Percentiles rank a stretch among this genome's conserved stretches.
Evolutionary conservation across 2,113 vertebrate species (phyloP).

Genomic region (Dipodomys merriami): DNA sequence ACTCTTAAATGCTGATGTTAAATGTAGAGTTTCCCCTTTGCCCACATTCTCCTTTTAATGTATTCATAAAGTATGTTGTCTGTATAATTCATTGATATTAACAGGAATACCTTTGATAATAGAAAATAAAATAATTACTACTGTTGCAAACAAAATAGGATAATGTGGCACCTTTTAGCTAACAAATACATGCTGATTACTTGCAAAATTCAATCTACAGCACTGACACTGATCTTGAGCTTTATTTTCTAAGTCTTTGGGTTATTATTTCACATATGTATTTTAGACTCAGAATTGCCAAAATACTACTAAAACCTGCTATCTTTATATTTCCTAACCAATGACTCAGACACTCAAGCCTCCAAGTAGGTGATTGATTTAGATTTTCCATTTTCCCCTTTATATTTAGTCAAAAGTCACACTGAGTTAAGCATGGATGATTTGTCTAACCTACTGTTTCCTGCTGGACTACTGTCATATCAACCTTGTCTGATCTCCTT

Average conservation of each 20-base stretch:
- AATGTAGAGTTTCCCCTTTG: neutral
- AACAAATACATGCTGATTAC: neutral
- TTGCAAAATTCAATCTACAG: slow-evolving; percentile 26
- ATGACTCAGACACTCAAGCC: neutral
- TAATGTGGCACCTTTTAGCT: neutral
- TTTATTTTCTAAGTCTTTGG: slow-evolving; percentile 42
- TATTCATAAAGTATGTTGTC: neutral
- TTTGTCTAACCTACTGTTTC: neutral
- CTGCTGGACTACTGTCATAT: neutral
- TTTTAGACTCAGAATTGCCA: neutral
- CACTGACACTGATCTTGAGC: neutral
- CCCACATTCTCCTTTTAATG: neutral
- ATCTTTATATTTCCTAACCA: neutral
- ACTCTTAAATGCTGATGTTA: neutral
- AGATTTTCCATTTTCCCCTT: neutral
- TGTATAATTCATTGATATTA: neutral
- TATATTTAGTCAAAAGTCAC: neutral
- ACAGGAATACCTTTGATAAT: neutral
- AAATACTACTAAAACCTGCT: slow-evolving; percentile 4
- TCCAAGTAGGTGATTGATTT: neutral
- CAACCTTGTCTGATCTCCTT: neutral
- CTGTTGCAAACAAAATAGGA: neutral
- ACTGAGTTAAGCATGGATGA: neutral
- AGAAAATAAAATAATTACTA: neutral
- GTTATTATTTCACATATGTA: neutral